Conservation (phyloP, 35 echinoderm and acorn worm species). For the Strongylocentrotus purpuratus region DNA sequence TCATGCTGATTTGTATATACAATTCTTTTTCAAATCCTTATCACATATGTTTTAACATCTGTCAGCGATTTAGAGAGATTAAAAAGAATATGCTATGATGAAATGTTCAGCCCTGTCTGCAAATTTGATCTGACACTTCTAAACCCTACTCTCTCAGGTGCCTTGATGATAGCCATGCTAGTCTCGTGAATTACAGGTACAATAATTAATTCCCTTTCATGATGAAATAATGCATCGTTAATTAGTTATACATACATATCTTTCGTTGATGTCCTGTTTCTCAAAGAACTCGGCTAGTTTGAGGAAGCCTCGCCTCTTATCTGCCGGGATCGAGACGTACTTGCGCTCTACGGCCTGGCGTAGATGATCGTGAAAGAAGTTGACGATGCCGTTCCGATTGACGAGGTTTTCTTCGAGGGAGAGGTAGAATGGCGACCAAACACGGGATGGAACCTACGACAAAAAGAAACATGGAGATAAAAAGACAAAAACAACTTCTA, state of each 20-base stretch:
- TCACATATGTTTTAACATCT: too few relatives aligned
- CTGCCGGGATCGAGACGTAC: slow-evolving; percentile 66
- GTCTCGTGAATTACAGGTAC: too few relatives aligned
- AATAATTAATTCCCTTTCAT: too few relatives aligned
- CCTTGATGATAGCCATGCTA: too few relatives aligned
- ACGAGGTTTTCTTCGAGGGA: slow-evolving; percentile 92
- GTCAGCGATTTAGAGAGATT: too few relatives aligned
- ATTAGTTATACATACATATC: slow-evolving; percentile 70
- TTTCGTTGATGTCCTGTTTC: slow-evolving; percentile 74
- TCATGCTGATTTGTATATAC: too few relatives aligned
- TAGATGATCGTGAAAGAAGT: slow-evolving; percentile 96
- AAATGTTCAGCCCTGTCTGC: too few relatives aligned
- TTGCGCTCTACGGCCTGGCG: slow-evolving; percentile 87
- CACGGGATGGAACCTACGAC: slow-evolving; percentile 62
- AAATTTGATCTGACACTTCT: too few relatives aligned
- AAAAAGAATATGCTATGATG: too few relatives aligned
- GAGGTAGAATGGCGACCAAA: slow-evolving; percentile 92
- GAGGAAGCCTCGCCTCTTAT: slow-evolving; percentile 62
- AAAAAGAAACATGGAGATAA: not conserved
- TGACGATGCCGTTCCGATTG: slow-evolving; percentile 90
- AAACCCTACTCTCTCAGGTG: too few relatives aligned
- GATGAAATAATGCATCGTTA: too few relatives aligned
- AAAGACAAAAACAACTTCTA: not conserved
- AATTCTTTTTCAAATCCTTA: too few relatives aligned
- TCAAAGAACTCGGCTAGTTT: slow-evolving; percentile 80